Evolutionary conservation across 2,888 invertebrate species (phyloP).

Genomic region (Lithophane semibrunnea): DNA sequence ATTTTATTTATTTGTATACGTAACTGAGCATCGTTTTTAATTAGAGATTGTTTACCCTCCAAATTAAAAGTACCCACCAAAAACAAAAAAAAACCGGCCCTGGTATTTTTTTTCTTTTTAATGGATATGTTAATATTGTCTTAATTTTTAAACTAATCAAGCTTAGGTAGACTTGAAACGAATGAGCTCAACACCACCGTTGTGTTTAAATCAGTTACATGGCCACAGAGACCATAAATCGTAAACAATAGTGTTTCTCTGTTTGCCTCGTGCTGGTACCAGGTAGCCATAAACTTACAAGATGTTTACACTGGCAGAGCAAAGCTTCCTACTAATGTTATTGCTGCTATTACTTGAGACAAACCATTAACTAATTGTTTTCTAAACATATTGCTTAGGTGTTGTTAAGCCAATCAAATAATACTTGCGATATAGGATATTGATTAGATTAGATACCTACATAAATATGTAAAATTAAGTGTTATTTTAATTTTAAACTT

Average conservation of each 20-base stretch:
- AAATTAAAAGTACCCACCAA: slow-evolving; percentile 4
- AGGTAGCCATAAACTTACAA: slow-evolving; percentile 33
- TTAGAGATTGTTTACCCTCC: background rate
- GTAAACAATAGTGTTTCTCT: slow-evolving; percentile 33
- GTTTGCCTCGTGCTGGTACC: slow-evolving; percentile 46
- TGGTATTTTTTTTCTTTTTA: background rate
- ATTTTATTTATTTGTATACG: background rate
- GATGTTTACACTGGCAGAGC: slow-evolving; percentile 37
- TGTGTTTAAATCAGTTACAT: slow-evolving; percentile 18
- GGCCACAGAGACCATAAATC: slow-evolving; percentile 29
- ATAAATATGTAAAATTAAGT: background rate
- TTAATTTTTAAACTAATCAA: background rate
- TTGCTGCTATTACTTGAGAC: slow-evolving; percentile 31
- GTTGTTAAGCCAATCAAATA: slow-evolving; percentile 26
- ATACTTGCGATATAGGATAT: background rate
- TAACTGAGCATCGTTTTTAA: background rate
- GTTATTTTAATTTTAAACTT: too few species aligned
- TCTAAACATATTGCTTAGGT: slow-evolving; percentile 29
- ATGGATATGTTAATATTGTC: background rate
- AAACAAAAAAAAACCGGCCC: background rate
- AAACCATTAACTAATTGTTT: slow-evolving; percentile 45
- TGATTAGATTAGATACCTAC: background rate
- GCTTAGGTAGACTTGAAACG: background rate
- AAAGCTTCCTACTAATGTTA: slow-evolving; percentile 45
- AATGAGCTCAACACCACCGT: background rate